Evolutionary conservation across 2,113 vertebrate genomes (phyloP).

Genomic region (Hyperopisus bebe): DNA sequence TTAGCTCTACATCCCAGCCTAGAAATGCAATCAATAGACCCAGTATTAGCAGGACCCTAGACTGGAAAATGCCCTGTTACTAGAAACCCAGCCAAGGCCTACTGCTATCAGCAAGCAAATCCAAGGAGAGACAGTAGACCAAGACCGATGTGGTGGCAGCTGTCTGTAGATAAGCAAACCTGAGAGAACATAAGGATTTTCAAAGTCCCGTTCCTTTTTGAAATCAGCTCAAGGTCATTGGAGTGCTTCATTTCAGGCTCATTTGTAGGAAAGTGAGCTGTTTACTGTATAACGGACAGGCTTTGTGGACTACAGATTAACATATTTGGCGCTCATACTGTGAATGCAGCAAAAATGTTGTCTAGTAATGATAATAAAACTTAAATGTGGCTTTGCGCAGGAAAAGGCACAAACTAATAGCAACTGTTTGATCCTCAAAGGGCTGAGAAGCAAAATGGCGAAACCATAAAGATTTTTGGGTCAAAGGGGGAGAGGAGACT

Average conservation of each 20-base stretch:
- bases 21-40: conserved; percentile 33
- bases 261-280: not conserved
- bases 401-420: not conserved
- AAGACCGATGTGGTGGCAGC: conserved; percentile 37
- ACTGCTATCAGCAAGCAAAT: conserved; percentile 21
- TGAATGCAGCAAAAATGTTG: not conserved
- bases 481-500: not conserved
- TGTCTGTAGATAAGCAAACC: conserved; percentile 33
- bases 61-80: conserved; percentile 31
- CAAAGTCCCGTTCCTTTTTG: conserved; percentile 21
- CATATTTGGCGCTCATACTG: not conserved
- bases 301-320: not conserved
- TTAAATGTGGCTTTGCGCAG: not conserved
- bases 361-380: not conserved
- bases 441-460: not conserved
- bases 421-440: not conserved
- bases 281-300: not conserved
- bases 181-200: conserved; percentile 17
- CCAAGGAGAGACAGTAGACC: conserved; percentile 5
- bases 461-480: not conserved
- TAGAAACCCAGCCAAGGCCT: conserved; percentile 22
- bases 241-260: not conserved
- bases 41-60: conserved; percentile 27
- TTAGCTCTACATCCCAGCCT: conserved; percentile 11
- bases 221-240: not conserved